Evolutionary conservation across 2,888 invertebrate species (phyloP), one percentile per base, ranked within the genome.

Genomic region (Plebejus argus): DNA sequence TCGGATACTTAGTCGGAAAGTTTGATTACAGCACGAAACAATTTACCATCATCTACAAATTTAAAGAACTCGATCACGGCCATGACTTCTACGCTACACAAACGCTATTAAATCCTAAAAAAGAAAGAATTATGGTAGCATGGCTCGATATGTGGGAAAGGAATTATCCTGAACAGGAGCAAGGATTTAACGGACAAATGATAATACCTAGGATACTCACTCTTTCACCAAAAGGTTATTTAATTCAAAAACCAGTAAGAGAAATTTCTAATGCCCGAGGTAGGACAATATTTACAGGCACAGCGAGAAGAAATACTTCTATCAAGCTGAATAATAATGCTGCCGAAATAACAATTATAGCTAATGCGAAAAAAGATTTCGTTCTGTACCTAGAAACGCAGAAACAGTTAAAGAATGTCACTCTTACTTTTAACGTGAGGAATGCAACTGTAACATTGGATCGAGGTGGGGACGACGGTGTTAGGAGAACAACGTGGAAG

Each of bases 11-110:
- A 28, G 82, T 91, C 75, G 93, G 93, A 5, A 18, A 80, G 23
- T 93, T 92, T 81, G 85, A 89, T 82, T 88, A 89, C 74, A 72
- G 82, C 0, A 85, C 86, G 12, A 20, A 82, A 49, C 7, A 61
- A 18, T 91, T 90, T 80, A 86, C 80, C 3, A 82, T 82, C 0
- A 10, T 81, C 4, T 83, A 85, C 0, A 70, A 85, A 49, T 90
- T 89, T 80, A 79, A 33, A 18, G 90, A 90, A 80, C 78, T 91
- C 3, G 91, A 91, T 77, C 81, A 83, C 56, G 89, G 93, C 2
- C 89, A 90, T 79, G 92, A 93, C 80, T 89, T 88, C 79, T 93
- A 92, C 78, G 93, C 93, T 3, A 88, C 91, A 0, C 91, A 92
- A 82, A 86, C 89, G 0, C 83, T 88, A 18, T 53, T 83, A 74